Evolutionary conservation across 2,888 invertebrate species (phyloP).

Genomic region (Gastracanthus pulcherrimus): DNA sequence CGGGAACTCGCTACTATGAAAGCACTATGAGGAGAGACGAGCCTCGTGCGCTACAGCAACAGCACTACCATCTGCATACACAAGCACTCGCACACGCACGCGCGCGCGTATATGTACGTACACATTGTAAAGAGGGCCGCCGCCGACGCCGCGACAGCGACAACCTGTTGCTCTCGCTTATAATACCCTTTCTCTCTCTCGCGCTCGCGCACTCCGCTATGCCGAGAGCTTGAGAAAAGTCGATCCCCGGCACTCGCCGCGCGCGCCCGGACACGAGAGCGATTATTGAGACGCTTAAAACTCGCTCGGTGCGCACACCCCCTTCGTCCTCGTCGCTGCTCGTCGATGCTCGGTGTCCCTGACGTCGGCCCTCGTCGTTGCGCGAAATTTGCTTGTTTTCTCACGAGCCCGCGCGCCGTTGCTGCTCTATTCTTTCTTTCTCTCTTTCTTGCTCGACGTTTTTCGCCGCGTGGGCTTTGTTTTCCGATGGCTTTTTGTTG

Average conservation of each 20-base stretch:
- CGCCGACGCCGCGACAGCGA: slow-evolving; percentile 21
- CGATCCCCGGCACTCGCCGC: neutral
- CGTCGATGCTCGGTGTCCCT: no score
- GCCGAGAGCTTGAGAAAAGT: slow-evolving; percentile 43
- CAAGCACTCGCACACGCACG: neutral
- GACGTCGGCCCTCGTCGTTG: no score
- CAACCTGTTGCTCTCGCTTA: slow-evolving; percentile 47
- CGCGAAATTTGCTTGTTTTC: no score
- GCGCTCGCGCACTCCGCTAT: no score
- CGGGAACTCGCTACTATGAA: no score
- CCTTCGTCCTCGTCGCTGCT: neutral
- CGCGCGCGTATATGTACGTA: neutral
- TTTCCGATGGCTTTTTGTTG: no score
- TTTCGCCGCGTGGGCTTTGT: no score
- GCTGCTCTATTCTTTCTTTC: no score
- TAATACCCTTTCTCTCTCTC: neutral
- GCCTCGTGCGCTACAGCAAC: neutral
- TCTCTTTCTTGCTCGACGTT: no score
- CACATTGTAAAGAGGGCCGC: slow-evolving; percentile 31
- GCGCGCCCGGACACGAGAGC: slow-evolving; percentile 23
- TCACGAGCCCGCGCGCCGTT: no score
- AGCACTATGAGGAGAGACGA: no score
- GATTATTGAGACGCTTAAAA: slow-evolving; percentile 54
- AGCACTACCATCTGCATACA: neutral
- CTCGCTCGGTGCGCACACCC: neutral